A percentile compares a stretch with the other conserved stretches of the same genome.
phyloP scores from a whole-genome alignment of 2,888 invertebrate genomes.

The Drosophila limbata region DNA sequence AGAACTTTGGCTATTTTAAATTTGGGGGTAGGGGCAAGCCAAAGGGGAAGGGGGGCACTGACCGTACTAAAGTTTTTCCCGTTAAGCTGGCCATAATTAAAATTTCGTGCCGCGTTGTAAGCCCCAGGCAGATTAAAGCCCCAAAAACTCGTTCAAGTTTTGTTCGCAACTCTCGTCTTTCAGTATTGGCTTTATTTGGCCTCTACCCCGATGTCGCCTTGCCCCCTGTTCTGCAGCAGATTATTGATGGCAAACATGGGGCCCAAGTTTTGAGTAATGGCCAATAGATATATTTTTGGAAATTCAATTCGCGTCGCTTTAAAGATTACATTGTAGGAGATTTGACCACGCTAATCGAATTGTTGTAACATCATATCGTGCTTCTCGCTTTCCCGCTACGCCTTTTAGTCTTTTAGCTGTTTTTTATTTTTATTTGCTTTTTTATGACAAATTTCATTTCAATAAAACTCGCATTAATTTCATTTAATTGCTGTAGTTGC shows the following conservation, averaged over 20 bases:
- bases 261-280: conserved; percentile 49
- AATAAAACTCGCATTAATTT: conserved; percentile 78
- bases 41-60: conserved; percentile 34
- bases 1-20: conserved; percentile 60
- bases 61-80: conserved; percentile 61
- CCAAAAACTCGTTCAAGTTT: conserved; percentile 41
- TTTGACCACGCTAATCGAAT: conserved; percentile 57
- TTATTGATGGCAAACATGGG: conserved; percentile 72
- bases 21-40: background rate
- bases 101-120: conserved; percentile 69
- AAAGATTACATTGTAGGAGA: conserved; percentile 44
- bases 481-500: conserved; percentile 68
- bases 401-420: background rate
- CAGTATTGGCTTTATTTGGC: conserved; percentile 54
- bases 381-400: conserved; percentile 6
- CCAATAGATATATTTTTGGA: conserved; percentile 23
- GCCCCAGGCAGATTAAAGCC: conserved; percentile 63
- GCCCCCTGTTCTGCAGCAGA: background rate
- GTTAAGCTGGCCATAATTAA: conserved; percentile 77
- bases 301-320: conserved; percentile 57
- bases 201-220: background rate
- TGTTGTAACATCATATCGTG: conserved; percentile 30
- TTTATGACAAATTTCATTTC: conserved; percentile 73
- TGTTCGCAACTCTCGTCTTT: conserved; percentile 27
- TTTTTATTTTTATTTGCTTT: conserved; percentile 18